Percentiles rank a stretch among this genome's conserved stretches.
Evolutionary conservation across 2,888 invertebrate genomes (phyloP).

Genomic region (Craniophora ligustri): DNA sequence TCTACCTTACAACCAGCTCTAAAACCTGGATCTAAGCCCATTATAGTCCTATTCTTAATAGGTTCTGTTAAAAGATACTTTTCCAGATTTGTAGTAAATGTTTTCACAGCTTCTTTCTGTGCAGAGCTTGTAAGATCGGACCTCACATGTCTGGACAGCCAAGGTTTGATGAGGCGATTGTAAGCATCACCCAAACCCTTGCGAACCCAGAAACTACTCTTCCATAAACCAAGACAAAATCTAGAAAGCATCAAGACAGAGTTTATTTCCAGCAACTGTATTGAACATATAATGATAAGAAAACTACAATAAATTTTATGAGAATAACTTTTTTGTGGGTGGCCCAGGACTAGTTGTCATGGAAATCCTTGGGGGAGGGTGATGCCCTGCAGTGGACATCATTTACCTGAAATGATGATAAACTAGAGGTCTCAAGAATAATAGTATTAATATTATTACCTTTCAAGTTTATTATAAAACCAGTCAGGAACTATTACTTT

Average conservation of each 20-base stretch:
- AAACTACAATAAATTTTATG: too few relatives aligned
- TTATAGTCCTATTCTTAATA: slow-evolving; percentile 92
- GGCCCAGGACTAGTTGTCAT: too few relatives aligned
- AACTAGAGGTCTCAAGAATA: neutral
- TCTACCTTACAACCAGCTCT: slow-evolving; percentile 95
- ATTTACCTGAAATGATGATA: too few relatives aligned
- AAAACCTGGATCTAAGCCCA: slow-evolving; percentile 97
- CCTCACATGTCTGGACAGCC: slow-evolving; percentile 91
- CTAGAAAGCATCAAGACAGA: slow-evolving; percentile 54
- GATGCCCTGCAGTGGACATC: too few relatives aligned
- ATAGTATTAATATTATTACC: slow-evolving; percentile 53
- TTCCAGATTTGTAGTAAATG: slow-evolving; percentile 95
- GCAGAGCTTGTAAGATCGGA: slow-evolving; percentile 92
- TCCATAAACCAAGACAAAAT: slow-evolving; percentile 80
- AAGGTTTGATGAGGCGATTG: slow-evolving; percentile 87
- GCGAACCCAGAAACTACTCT: slow-evolving; percentile 72
- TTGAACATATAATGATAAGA: too few relatives aligned
- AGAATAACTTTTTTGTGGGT: too few relatives aligned
- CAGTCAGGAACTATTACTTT: slow-evolving; percentile 92
- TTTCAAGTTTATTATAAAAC: slow-evolving; percentile 89
- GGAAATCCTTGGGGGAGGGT: too few relatives aligned
- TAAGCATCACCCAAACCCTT: slow-evolving; percentile 82
- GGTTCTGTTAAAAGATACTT: slow-evolving; percentile 94
- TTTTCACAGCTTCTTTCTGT: slow-evolving; percentile 94
- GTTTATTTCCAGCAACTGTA: too few relatives aligned